Conservation (phyloP, 2,113 vertebrate genomes). For the western clawed frog (Xenopus tropicalis) region DNA sequence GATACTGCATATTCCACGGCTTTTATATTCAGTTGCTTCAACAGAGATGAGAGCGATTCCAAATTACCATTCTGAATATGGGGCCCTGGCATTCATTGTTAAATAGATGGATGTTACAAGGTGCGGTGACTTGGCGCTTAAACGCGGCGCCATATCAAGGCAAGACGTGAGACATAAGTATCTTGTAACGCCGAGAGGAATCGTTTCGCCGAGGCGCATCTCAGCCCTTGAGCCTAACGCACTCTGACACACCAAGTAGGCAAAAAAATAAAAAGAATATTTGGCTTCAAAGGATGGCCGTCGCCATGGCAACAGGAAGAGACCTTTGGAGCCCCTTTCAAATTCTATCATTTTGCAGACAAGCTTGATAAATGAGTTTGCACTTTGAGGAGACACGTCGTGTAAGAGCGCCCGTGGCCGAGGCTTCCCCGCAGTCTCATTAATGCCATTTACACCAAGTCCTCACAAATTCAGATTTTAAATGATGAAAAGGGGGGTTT, state of each 20-base stretch:
- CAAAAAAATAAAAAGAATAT: conserved; percentile 20
- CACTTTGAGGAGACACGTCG: neutral
- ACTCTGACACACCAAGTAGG: conserved; percentile 27
- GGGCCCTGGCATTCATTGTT: too few relatives aligned
- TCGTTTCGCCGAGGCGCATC: conserved; percentile 7
- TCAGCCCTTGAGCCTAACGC: conserved; percentile 13
- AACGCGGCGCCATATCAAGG: conserved; percentile 7
- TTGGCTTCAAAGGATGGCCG: conserved; percentile 15
- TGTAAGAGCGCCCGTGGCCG: too few relatives aligned
- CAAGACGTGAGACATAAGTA: neutral
- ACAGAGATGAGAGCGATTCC: too few relatives aligned
- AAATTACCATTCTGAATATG: too few relatives aligned
- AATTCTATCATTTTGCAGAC: neutral
- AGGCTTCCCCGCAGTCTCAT: too few relatives aligned
- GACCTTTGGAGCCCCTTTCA: conserved; percentile 19
- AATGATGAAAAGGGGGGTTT: too few relatives aligned
- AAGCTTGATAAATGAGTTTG: conserved; percentile 24
- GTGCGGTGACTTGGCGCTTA: neutral
- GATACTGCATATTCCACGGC: too few relatives aligned
- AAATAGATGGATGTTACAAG: neutral
- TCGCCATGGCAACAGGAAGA: conserved; percentile 27
- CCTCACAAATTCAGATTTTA: too few relatives aligned
- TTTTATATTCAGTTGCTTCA: too few relatives aligned
- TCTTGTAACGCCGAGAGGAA: conserved; percentile 4
- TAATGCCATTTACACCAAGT: too few relatives aligned